Base-by-base conservation (phyloP, 2,888 invertebrate species). In the Stictocephala bisonia region DNA sequence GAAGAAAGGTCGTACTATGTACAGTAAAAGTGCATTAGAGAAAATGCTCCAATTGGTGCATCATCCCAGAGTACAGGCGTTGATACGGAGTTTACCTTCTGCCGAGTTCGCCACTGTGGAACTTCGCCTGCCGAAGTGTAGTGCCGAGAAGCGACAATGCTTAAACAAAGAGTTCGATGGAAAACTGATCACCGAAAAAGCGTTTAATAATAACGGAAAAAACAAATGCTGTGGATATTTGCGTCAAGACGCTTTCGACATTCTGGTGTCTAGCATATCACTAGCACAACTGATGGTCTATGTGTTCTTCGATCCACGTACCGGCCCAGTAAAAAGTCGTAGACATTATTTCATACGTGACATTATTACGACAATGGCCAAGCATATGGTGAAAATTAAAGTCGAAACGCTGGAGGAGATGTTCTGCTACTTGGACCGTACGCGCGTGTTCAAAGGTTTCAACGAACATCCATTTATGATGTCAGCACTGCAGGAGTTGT, bases 221-320 rank as follows among this genome's bases (percentile, higher is more conserved):
- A 56, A 56, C 29, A 18, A 24, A 27, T 56, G 56, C 29, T 56
- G 56, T 15, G 56, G 56, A 27, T 56, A 27, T 18, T n/a, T 56
- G 29, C 26, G 15, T 29, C 7, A n/a, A n/a, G 26, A 56, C 29
- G 13, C 56, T 2, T 11, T n/a, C 4, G n/a, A n/a, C 15, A n/a
- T 56, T 6, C 15, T 56, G n/a, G 13, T 7, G 2, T 56, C 27
- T 11, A 56, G 56, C 29, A 27, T 56, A 6, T n/a, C 24, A 9
- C 6, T 56, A 4, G 4, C 15, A 2, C 56, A 56, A 18, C 27
- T 29, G 3, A 27, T 11, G 7, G 56, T 56, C n/a, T 56, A 56
- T 29, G 13, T 56, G 4, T 27, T 29, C 29, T 15, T 18, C 7
- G 29, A 56, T 18, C 7, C 56, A 18, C 13, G 27, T 15, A 18